Evolutionary conservation across 2,888 invertebrate genomes (phyloP), one percentile per base, ranked within the genome.

Genomic region (Unio delphinus): DNA sequence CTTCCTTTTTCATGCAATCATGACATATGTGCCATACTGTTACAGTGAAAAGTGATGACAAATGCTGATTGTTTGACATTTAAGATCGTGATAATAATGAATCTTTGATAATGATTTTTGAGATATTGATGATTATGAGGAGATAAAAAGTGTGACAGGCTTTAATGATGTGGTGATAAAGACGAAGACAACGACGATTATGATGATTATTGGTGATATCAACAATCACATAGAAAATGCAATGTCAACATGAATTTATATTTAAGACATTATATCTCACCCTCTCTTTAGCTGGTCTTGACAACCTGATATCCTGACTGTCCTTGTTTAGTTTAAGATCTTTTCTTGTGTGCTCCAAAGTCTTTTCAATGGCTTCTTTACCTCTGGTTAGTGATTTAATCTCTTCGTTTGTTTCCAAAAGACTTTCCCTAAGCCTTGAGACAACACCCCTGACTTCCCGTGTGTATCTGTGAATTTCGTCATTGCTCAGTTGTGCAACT

Each of bases 341-440:
- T 84, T 90, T 90, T 63, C 89, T 75, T 59, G 85, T 85, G 77
- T 89, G 88, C 67, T 89, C 89, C 65, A 89, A 68, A 11, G 87
- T 81, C 62, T 87, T 87, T 76, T 90, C 89, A 23, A 89, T 72
- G 20, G 86, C 80, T 70, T 89, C 89, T 74, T 86, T 88, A 5
- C 86, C 87, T 65, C 88, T 79, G 6, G 84, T 87, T 28, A 89
- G 75, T 11, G 87, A 80, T 78, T 89, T 89, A 34, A 89, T 89
- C 79, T 89, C 89, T 76, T 89, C 88, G 75, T 90, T 90, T 58
- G 88, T 87, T 70, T 88, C 87, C 65, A 88, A 75, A 61, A 89
- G 76, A 74, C 87, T 87, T 79, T 89, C 87, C 70, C 89, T 75
- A n/a, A 90, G 82, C 70, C 85, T 82, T 56, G 85, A 85, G 17